A percentile compares a stretch with the other conserved stretches of the same genome.
phyloP scores from a whole-genome alignment of 2,113 vertebrate genomes.

The Boleophthalmus pectinirostris region DNA sequence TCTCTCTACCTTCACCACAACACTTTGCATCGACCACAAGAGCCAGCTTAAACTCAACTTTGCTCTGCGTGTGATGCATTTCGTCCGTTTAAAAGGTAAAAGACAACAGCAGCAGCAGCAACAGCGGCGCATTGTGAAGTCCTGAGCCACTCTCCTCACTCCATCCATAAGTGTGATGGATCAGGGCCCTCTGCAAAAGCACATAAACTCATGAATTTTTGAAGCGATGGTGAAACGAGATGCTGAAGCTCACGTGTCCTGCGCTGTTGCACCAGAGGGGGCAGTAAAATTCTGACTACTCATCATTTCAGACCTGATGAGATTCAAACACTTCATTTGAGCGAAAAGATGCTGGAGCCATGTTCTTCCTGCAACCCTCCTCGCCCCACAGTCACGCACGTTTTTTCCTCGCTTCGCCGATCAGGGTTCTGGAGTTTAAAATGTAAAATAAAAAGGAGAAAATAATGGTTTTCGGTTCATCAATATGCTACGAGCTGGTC shows the following conservation, averaged over 20 bases:
- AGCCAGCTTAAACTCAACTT: background rate
- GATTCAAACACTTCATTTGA: conserved; percentile 50
- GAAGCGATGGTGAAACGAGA: conserved; percentile 33
- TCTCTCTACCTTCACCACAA: background rate
- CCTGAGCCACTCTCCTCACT: conserved; percentile 26
- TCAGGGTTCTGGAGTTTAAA: background rate
- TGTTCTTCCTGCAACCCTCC: conserved; percentile 11
- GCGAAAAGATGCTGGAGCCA: conserved; percentile 17
- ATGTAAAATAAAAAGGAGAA: background rate
- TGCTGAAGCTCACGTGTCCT: conserved; percentile 34
- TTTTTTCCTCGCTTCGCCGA: conserved; percentile 6
- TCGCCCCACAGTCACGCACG: conserved; percentile 5
- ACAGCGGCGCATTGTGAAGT: conserved; percentile 11
- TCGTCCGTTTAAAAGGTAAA: conserved; percentile 25
- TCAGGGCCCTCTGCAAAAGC: conserved; percentile 29
- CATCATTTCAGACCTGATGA: conserved; percentile 57
- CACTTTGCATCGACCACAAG: background rate
- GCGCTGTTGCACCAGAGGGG: conserved; percentile 32
- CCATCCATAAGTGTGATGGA: conserved; percentile 31
- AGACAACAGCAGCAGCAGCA: conserved; percentile 8
- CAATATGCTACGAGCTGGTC: background rate
- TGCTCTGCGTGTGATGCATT: conserved; percentile 4
- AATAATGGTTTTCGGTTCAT: background rate
- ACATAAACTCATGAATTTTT: conserved; percentile 32
- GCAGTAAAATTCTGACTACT: conserved; percentile 55